Evolutionary conservation across 23 tunicate genomes (phyloP).

Genomic region (Aplidium turbinatum): DNA sequence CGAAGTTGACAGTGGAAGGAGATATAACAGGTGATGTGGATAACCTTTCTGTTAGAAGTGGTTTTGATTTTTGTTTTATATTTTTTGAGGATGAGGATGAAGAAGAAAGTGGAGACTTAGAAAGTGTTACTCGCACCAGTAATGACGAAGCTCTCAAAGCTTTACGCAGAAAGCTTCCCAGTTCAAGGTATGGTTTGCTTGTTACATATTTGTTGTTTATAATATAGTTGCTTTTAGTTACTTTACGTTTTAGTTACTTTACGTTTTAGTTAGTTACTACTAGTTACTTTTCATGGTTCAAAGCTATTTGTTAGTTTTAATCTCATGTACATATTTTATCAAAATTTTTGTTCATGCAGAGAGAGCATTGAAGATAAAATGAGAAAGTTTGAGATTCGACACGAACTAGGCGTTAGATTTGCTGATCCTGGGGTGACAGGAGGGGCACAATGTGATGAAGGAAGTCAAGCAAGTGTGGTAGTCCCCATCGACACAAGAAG

Average conservation of each 20-base stretch:
- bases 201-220: too few relatives aligned
- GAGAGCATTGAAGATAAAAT: constrained; percentile 97
- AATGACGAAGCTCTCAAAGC: constrained; percentile 96
- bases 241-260: too few relatives aligned
- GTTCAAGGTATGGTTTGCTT: constrained; percentile 79
- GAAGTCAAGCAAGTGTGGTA: constrained; percentile 4
- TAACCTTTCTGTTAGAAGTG: too few relatives aligned
- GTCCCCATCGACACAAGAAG: constrained; percentile 62
- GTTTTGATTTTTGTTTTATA: too few relatives aligned
- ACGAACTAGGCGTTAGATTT: constrained; percentile 84
- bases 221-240: too few relatives aligned
- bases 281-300: too few relatives aligned
- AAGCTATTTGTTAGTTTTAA: too few relatives aligned
- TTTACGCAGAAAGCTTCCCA: constrained; percentile 83
- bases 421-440: constrained; percentile 79
- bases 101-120: constrained; percentile 76
- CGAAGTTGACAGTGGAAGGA: neutral
- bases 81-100: constrained; percentile 54
- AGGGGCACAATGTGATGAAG: constrained; percentile 31
- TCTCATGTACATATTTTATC: too few relatives aligned
- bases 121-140: constrained; percentile 75
- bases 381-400: constrained; percentile 96
- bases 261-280: too few relatives aligned
- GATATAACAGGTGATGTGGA: too few relatives aligned
- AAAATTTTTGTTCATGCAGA: too few relatives aligned